Conservation (phyloP, 2,113 vertebrate species). For the Clupea harengus region DNA sequence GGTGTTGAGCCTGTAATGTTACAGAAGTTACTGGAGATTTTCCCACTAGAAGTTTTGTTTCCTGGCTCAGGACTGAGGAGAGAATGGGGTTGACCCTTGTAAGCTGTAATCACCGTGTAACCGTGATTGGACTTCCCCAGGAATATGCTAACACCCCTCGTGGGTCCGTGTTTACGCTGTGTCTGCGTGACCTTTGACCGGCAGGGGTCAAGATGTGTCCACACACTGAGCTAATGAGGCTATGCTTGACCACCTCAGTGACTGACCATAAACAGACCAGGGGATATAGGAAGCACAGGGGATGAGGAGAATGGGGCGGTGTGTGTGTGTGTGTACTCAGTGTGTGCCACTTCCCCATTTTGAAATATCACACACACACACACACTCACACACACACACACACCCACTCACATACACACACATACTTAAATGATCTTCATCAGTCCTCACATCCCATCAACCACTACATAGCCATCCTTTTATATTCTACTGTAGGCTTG, state of each 20-base stretch:
- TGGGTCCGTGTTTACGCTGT: neutral
- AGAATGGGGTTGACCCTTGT: neutral
- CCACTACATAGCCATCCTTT: too few relatives aligned
- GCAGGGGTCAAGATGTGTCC: neutral
- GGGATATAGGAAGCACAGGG: neutral
- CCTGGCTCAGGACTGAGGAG: neutral
- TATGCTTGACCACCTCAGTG: neutral
- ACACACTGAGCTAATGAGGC: neutral
- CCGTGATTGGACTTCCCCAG: conserved; percentile 13
- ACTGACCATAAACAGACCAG: neutral
- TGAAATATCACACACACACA: neutral
- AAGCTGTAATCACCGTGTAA: neutral
- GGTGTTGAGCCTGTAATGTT: neutral
- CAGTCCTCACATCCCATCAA: too few relatives aligned
- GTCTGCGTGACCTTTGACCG: neutral
- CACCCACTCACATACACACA: neutral
- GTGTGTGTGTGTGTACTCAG: neutral
- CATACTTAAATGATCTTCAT: neutral
- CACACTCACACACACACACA: neutral
- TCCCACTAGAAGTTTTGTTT: neutral
- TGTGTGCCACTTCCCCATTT: neutral
- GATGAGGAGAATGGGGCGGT: neutral
- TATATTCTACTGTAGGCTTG: too few relatives aligned
- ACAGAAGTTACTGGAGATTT: neutral
- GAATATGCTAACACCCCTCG: neutral